A percentile compares a stretch with the other conserved stretches of the same genome.
phyloP scores from a whole-genome alignment of 2,113 vertebrate genomes.

The Psittacula cyanocephala region DNA sequence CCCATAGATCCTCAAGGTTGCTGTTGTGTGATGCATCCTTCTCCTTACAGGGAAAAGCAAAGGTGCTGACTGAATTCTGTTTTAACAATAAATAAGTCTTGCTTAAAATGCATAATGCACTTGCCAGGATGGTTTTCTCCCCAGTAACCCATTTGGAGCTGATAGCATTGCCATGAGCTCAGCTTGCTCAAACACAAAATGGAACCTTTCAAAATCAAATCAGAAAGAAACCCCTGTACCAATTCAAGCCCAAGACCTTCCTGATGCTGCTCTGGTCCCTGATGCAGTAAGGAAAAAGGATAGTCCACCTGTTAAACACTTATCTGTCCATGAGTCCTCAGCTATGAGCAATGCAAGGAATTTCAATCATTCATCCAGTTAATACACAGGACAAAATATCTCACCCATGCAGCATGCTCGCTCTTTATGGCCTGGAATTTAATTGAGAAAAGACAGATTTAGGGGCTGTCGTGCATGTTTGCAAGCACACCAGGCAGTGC shows the following conservation, averaged over 20 bases:
- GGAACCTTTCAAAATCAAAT: background rate
- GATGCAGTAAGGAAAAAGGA: background rate
- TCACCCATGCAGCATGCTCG: background rate
- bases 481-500: rapidly evolving
- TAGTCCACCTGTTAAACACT: background rate
- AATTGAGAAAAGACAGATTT: background rate
- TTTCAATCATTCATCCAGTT: slow-evolving; percentile 15
- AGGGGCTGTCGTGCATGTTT: background rate
- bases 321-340: background rate
- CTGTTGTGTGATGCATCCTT: rapidly evolving
- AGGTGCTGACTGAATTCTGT: background rate
- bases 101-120: background rate
- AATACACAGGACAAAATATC: background rate
- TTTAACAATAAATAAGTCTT: background rate
- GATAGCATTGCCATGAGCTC: background rate
- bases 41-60: background rate
- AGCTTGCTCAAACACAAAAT: background rate
- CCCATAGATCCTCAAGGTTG: background rate
- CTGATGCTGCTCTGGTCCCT: background rate
- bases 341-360: background rate
- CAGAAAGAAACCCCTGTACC: background rate
- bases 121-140: background rate
- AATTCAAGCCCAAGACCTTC: background rate
- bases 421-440: background rate
- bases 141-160: background rate